phyloP scores from a whole-genome alignment of 2,888 invertebrate genomes.

The Eubasilissa splendida region DNA sequence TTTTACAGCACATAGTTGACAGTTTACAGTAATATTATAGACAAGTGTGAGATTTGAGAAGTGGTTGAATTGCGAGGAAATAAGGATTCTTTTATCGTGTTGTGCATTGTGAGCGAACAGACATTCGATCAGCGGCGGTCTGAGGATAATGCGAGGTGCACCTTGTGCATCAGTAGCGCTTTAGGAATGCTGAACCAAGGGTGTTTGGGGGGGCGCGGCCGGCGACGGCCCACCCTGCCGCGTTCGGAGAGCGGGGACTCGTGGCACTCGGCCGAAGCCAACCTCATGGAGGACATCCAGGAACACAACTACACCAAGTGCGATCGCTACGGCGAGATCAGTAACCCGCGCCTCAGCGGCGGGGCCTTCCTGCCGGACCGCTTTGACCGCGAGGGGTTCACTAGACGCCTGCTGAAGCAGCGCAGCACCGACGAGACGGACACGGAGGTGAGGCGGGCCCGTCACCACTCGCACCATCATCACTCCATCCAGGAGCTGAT shows the following conservation, averaged over 20 bases:
- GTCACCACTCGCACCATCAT: conserved; percentile 66
- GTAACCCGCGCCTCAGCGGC: conserved; percentile 65
- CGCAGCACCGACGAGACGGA: conserved; percentile 54
- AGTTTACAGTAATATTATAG: no score
- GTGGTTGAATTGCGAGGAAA: no score
- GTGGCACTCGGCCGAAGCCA: conserved; percentile 65
- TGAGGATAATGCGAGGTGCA: neutral
- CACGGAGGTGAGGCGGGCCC: conserved; percentile 61
- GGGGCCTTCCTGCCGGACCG: conserved; percentile 39
- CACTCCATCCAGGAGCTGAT: conserved; percentile 83
- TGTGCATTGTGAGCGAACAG: neutral
- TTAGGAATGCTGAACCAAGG: neutral
- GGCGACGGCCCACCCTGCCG: conserved; percentile 63
- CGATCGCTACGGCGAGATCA: conserved; percentile 70
- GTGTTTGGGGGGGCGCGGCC: conserved; percentile 51
- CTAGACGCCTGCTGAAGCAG: conserved; percentile 66
- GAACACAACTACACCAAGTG: conserved; percentile 69
- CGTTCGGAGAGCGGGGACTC: conserved; percentile 68
- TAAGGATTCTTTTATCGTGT: no score
- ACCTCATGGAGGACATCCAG: conserved; percentile 69
- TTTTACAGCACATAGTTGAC: no score
- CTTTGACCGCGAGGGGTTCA: conserved; percentile 68
- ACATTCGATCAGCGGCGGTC: neutral
- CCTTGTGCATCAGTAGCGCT: neutral
- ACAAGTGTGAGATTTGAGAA: no score